phyloP scores from a whole-genome alignment of 2,113 vertebrate species.

The Engraulis encrasicolus region DNA sequence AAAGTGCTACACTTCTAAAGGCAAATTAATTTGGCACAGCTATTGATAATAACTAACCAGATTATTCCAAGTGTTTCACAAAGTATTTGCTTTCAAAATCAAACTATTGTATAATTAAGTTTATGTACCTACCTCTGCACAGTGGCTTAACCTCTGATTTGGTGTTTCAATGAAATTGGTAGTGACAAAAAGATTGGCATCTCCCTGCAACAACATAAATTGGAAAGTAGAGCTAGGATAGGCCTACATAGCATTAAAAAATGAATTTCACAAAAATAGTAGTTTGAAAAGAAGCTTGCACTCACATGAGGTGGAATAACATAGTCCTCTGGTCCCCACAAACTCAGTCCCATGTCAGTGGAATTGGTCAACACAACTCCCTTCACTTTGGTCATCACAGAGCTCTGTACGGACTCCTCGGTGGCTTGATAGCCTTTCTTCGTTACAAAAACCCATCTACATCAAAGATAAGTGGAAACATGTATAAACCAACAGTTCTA shows the following conservation, averaged over 20 bases:
- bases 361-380: slow-evolving; percentile 87
- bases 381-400: slow-evolving; percentile 90
- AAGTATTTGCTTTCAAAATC: too few species aligned
- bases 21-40: not conserved
- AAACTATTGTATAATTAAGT: too few species aligned
- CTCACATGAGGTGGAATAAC: slow-evolving; percentile 90
- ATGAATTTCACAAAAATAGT: not conserved
- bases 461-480: slow-evolving; percentile 2
- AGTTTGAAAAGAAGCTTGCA: slow-evolving; percentile 23
- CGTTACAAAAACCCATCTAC: slow-evolving; percentile 90
- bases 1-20: not conserved
- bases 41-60: not conserved
- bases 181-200: slow-evolving; percentile 71
- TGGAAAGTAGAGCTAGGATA: not conserved
- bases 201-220: slow-evolving; percentile 4
- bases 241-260: not conserved
- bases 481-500: not conserved
- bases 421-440: slow-evolving; percentile 92
- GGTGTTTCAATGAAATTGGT: slow-evolving; percentile 90
- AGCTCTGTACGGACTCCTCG: slow-evolving; percentile 86
- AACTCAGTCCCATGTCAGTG: slow-evolving; percentile 73
- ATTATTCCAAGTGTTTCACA: not conserved
- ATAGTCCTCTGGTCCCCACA: slow-evolving; percentile 93
- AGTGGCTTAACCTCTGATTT: slow-evolving; percentile 82
- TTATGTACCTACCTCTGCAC: slow-evolving; percentile 83